Conservation (phyloP, 2,888 invertebrate genomes). For the Lydus trimaculatus region DNA sequence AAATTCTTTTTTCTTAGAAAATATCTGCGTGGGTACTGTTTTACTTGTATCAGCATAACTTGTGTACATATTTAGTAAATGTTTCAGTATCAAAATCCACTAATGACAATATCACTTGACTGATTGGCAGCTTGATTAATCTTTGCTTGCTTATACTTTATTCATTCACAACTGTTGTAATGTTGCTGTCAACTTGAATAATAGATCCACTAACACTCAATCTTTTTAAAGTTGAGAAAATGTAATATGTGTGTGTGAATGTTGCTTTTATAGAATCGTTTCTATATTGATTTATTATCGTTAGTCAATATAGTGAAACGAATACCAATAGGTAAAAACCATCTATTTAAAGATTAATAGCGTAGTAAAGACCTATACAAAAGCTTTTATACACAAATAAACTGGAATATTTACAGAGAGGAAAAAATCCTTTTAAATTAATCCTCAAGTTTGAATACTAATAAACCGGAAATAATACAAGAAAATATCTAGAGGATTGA, state of each 20-base stretch:
- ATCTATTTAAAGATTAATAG: constrained; percentile 9
- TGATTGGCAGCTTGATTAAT: constrained; percentile 25
- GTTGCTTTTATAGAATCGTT: neutral
- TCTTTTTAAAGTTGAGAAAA: constrained; percentile 15
- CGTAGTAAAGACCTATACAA: neutral
- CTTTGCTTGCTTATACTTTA: constrained; percentile 23
- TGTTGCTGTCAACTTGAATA: constrained; percentile 19
- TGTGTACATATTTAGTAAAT: neutral
- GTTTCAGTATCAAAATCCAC: constrained; percentile 9
- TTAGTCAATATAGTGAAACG: neutral
- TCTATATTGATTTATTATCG: constrained; percentile 20
- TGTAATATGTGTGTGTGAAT: constrained; percentile 3
- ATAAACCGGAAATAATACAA: neutral
- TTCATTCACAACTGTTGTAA: constrained; percentile 1
- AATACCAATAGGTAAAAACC: neutral
- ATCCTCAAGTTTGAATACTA: neutral
- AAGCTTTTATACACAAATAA: neutral
- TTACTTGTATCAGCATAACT: no score
- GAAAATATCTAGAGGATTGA: neutral
- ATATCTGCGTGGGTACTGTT: no score
- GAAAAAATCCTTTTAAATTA: neutral
- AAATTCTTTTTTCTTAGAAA: no score
- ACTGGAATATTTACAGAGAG: neutral
- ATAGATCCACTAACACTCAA: constrained; percentile 20
- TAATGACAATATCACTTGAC: constrained; percentile 22